Evolutionary conservation across 2,113 vertebrate genomes (phyloP).

Genomic region (Ptilorrhoa leucosticta): DNA sequence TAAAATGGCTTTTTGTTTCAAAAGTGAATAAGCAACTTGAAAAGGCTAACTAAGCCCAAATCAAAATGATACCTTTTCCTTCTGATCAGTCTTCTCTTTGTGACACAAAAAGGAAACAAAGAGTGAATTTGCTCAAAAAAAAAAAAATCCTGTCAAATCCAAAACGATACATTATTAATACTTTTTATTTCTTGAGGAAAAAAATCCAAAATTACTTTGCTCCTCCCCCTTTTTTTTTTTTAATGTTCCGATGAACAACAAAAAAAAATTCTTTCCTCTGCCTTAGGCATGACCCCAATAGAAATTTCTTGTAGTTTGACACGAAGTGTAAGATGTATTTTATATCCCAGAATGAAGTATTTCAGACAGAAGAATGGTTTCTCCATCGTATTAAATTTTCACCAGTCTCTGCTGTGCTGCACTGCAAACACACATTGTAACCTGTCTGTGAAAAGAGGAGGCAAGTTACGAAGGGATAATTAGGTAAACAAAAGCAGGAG

Average conservation of each 20-base stretch:
- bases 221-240: fast-evolving
- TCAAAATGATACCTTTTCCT: not conserved
- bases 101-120: not conserved
- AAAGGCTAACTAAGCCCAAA: not conserved
- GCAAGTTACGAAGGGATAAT: not conserved
- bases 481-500: not conserved
- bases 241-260: not conserved
- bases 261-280: not conserved
- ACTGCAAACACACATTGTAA: not conserved
- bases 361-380: not conserved
- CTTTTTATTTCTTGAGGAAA: not conserved
- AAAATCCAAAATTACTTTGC: not conserved
- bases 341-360: not conserved
- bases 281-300: not conserved
- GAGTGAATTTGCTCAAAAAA: not conserved
- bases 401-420: not conserved
- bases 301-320: not conserved
- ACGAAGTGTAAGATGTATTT: not conserved
- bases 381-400: not conserved
- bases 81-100: not conserved
- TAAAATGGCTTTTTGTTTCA: not conserved
- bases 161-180: not conserved
- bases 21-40: not conserved
- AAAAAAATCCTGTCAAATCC: not conserved
- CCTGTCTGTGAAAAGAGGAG: not conserved